phyloP scores from a whole-genome alignment of 2,113 vertebrate species.

The Scartelaos histophorus region DNA sequence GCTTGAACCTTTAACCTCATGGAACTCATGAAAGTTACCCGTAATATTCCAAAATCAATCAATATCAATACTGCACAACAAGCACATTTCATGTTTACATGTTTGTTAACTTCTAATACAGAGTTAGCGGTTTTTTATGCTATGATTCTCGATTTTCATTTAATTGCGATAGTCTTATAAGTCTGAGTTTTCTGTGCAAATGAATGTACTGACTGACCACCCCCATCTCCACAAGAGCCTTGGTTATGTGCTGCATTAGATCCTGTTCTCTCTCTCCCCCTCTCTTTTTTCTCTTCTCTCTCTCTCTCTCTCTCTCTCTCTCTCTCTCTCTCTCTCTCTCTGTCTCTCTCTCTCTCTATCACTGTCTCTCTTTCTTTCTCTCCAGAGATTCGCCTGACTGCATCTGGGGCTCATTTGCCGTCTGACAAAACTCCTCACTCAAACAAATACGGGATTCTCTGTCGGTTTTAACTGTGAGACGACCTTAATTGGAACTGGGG shows the following conservation, averaged over 20 bases:
- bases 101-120: no score
- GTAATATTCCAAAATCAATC: no score
- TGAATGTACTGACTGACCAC: no score
- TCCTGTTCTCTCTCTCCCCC: background rate
- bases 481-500: conserved; percentile 58
- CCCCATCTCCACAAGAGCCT: no score
- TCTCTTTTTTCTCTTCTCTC: background rate
- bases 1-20: no score
- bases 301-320: background rate
- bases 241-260: conserved; percentile 14
- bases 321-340: background rate
- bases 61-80: no score
- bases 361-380: background rate
- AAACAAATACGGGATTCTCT: conserved; percentile 41
- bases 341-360: background rate
- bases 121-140: no score
- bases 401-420: conserved; percentile 52
- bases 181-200: no score
- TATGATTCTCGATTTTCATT: no score
- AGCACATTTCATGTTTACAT: no score
- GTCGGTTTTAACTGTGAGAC: conserved; percentile 14
- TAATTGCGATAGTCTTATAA: no score
- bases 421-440: conserved; percentile 53
- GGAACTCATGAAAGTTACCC: no score
- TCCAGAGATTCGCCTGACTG: conserved; percentile 27